Evolutionary conservation across 1,140 invertebrate genomes (phyloP), one percentile per base, ranked within the genome.

Genomic region (Leptinotarsa lineolata): DNA sequence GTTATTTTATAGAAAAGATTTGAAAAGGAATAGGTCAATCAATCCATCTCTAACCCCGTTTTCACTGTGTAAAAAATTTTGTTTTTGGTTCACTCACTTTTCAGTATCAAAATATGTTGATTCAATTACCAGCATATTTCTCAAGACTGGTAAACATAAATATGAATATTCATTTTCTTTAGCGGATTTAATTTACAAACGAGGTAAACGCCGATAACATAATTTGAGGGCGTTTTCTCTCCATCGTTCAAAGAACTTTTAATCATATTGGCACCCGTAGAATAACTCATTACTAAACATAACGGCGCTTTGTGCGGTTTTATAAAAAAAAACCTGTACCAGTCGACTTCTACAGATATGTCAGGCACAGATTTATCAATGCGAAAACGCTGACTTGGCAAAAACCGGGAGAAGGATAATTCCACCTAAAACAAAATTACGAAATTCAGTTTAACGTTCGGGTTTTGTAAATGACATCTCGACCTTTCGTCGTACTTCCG

Each of bases 391-490:
- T 44, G n/a, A 44, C 15, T 66, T 66, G 22, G 16, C 64, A 66
- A 46, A 66, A 66, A 46, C 64, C n/a, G 22, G 64, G 22, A 44
- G 22, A 13, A 6, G 21, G 61, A 64, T 64, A 64, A 21, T 21
- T 21, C 21, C 61, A 64, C 22, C 61, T 64, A 20, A 18, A 64
- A 66, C 12, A 66, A 15, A 66, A 66, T 30, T 44, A 39, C 64
- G 64, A 66, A 66, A 39, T 66, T 66, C n/a, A 30, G 39, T 66
- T 66, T 18, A 66, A 66, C 39, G 64, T 64, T 22, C 64, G 64
- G n/a, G 22, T 66, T 44, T 66, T 66, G 64, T 30, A 66, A 66
- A 66, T 66, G 64, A 66, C 64, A 66, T 66, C 30, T 66, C 15
- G n/a, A 66, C 64, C 64, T 66, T 66, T 66, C 15, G 61, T 5